Base-by-base conservation (phyloP, 2,888 invertebrate species). In the Aspidiotus rigidus region DNA sequence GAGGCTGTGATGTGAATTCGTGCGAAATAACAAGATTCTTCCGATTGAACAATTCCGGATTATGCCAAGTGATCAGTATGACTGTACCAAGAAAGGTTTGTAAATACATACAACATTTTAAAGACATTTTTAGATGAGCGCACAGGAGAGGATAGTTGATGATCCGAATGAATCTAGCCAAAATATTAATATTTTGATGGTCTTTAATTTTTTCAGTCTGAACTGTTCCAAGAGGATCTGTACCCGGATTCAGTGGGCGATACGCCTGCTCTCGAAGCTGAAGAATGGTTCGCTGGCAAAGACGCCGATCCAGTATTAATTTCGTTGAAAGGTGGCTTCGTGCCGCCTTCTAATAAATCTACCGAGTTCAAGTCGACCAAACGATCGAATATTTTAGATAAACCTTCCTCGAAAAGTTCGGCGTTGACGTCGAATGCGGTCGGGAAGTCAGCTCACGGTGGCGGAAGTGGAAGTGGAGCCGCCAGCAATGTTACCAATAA, bases 1-100 rank as follows among this genome's bases (percentile, higher is more conserved):
- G 97, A 75, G 97, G 97, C 72, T 90, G 93, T 79, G 95, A 96
- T 81, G 91, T 95, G 67, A 88, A 87, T 73, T 87, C 88, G 73
- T 97, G 96, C 80, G 98, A 98, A 83, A 93, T 98, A 74, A 84
- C 89, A 74, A 87, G 96, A 78, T 96, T 98, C 81, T 98, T 93
- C 82, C 86, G 97, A 75, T 84, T 98, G 71, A 96, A 96, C 80
- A 93, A 93, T 79, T 92, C 90, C 42, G 93, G 93, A 69, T 82
- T 95, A 64, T 94, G 95, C 79, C 97, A 97, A 83, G 90, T 89
- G 73, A 84, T 94, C 71, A 93, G 95, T n/a, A 95, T 98, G 94
- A 96, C 96, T 69, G 97, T 97, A 70, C 97, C 97, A 39, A 85
- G 97, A 78, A 96, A 96, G 82, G 86, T 85, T 76, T 76, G 72